Evolutionary conservation across 2,113 vertebrate species (phyloP).

Genomic region (Bucco capensis): DNA sequence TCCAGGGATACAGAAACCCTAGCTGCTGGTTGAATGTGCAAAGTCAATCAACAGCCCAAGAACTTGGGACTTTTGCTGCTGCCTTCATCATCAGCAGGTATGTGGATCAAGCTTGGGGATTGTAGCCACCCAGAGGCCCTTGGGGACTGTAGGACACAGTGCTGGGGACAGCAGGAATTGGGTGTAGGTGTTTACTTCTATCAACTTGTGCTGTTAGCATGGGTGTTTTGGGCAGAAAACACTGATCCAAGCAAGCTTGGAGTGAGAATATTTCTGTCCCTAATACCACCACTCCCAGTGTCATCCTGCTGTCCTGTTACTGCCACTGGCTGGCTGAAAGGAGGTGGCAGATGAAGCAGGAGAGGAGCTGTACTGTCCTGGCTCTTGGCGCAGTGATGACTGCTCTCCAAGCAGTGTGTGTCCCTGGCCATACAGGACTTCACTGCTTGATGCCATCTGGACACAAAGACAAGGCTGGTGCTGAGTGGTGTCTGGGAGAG

Average conservation of each 20-base stretch:
- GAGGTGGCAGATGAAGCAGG: neutral
- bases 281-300: neutral
- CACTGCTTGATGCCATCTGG: fast-evolving
- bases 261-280: neutral
- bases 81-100: neutral
- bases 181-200: neutral
- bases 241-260: neutral
- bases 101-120: neutral
- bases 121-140: neutral
- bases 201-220: neutral
- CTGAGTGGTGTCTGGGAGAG: fast-evolving
- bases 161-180: fast-evolving
- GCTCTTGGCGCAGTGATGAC: neutral
- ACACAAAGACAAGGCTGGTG: neutral
- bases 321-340: neutral
- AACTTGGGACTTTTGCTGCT: neutral
- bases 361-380: neutral
- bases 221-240: neutral
- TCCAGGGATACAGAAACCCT: neutral
- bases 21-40: fast-evolving
- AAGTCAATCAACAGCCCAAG: neutral
- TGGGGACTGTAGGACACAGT: fast-evolving
- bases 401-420: fast-evolving
- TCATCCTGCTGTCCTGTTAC: neutral
- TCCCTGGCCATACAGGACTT: neutral